A percentile compares a stretch with the other conserved stretches of the same genome.
These are phyloP conservation scores for Morpho helenor DNA, from an alignment of 2,888 invertebrate species.

Conservation along the genomic window DNA sequence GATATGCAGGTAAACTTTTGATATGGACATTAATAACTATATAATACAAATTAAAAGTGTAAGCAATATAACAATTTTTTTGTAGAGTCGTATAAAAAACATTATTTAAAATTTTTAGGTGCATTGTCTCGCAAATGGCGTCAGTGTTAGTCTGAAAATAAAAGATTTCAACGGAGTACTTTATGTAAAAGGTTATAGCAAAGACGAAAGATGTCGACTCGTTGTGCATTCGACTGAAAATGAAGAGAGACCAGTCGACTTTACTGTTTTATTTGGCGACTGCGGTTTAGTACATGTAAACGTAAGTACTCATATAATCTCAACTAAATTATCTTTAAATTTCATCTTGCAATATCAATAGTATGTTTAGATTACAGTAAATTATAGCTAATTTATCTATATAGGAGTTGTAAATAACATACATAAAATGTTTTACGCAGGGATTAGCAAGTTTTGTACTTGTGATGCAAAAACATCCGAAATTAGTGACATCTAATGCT, in stretches of 20 bases:
- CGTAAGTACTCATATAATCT: conserved; percentile 67
- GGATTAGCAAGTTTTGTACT: conserved; percentile 95
- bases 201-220: conserved; percentile 92
- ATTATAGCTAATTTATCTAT: background rate
- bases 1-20: conserved; percentile 81
- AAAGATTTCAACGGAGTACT: conserved; percentile 93
- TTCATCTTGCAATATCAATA: too few species aligned
- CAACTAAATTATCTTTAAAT: too few species aligned
- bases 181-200: conserved; percentile 96
- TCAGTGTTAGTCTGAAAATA: conserved; percentile 90
- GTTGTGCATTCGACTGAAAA: conserved; percentile 88
- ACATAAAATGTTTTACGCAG: conserved; percentile 50
- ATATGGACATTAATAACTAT: background rate
- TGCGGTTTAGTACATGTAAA: conserved; percentile 95
- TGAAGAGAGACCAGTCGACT: conserved; percentile 84
- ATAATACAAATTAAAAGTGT: too few species aligned
- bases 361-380: background rate
- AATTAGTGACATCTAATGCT: conserved; percentile 95
- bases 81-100: background rate
- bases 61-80: background rate
- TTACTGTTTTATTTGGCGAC: conserved; percentile 93
- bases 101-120: conserved; percentile 67
- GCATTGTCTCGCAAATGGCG: conserved; percentile 94
- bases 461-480: conserved; percentile 97
- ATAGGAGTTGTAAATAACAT: background rate